Base-by-base conservation (phyloP, 2,113 vertebrate species). In the Taurulus bubalis region DNA sequence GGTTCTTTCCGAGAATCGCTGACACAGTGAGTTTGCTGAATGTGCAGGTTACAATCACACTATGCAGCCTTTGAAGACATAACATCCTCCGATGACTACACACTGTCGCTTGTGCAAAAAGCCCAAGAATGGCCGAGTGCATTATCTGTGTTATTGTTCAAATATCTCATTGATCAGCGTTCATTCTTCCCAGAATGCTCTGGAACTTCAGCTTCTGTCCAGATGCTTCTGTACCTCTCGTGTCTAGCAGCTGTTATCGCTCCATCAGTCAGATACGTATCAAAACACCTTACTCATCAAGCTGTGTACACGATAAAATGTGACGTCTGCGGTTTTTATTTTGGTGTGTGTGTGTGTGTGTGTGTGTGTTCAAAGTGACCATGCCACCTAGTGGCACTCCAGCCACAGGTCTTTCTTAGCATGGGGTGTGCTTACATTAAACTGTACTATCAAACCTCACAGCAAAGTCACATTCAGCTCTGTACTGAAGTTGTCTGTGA, bases 301-400 rank as follows among this genome's bases (percentile, higher is more conserved):
- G 68, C 49, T 63, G 83, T 55, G 55, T 78, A 79, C 58, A 26
- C 42, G 55, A 70, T 79, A 49, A 85, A 64, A 79, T 75, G 63
- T 74, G 56, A 84, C 62, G 1, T 71, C 60, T 86, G 74, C 8
- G n/a, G 32, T 79, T 83, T 63, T 24, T 51, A 6, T 69, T 20
- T 49, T 53, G 51, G 24, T 62, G 60, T 36, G 42, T 51, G 16
- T 49, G 73, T 85, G 34, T 62, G 75, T 56, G 40, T 10, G 18
- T 60, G 7, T 58, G 79, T 76, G 74, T 91, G 71, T 80, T 80
- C 86, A 88, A 83, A 90, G 87, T 92, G 82, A 92, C 90, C 91
- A 92, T 86, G 86, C 90, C 93, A 93, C 87, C 92, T 93, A 91
- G 93, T 93, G 92, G 93, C 72, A 12, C 73, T 66, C 1, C 32